These are phyloP conservation scores for Campaea margaritaria DNA, from an alignment of 2,888 invertebrate species.

Conservation along the genomic window DNA sequence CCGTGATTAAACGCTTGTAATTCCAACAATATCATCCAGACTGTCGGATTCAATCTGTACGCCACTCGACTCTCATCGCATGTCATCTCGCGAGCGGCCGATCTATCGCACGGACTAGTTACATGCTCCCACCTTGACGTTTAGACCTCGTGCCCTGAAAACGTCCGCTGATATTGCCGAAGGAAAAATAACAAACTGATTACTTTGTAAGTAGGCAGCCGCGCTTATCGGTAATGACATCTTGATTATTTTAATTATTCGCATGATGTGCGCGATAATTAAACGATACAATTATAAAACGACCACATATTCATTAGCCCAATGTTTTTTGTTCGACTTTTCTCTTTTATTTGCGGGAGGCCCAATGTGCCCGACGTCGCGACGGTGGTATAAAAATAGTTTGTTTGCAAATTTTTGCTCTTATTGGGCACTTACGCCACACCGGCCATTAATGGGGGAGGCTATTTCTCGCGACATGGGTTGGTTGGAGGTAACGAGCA, in stretches of 20 bases:
- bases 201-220: constrained; percentile 34
- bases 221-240: constrained; percentile 45
- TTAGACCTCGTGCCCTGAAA: constrained; percentile 58
- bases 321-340: constrained; percentile 32
- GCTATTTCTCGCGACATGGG: constrained; percentile 69
- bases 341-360: constrained; percentile 29
- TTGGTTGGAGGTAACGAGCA: constrained; percentile 70
- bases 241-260: constrained; percentile 51
- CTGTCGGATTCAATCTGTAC: constrained; percentile 77
- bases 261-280: constrained; percentile 48
- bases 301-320: constrained; percentile 36
- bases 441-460: constrained; percentile 66
- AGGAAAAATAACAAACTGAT: constrained; percentile 46
- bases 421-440: constrained; percentile 64
- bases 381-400: constrained; percentile 34
- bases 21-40: constrained; percentile 80
- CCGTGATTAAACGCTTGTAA: constrained; percentile 83
- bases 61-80: constrained; percentile 58
- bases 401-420: constrained; percentile 57
- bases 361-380: constrained; percentile 17
- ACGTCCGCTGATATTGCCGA: constrained; percentile 41
- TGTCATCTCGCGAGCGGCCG: constrained; percentile 56
- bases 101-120: constrained; percentile 50
- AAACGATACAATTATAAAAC: constrained; percentile 42
- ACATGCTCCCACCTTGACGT: constrained; percentile 55